Evolutionary conservation across 2,888 invertebrate species (phyloP).

Genomic region (Lithophane semibrunnea): DNA sequence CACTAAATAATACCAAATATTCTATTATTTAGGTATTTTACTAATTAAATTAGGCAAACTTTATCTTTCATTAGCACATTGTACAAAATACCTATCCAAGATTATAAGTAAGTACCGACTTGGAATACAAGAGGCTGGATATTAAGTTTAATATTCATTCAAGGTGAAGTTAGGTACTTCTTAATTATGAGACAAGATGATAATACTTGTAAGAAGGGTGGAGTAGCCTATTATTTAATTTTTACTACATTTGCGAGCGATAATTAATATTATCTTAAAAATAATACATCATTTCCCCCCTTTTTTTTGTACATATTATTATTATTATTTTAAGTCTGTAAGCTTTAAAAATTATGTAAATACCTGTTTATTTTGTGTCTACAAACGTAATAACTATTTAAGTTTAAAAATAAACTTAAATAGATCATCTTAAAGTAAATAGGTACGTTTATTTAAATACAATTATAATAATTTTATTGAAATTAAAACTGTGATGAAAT

Average conservation of each 20-base stretch:
- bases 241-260: neutral
- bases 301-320: no score
- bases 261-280: neutral
- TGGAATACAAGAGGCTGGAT: constrained; percentile 15
- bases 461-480: neutral
- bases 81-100: constrained; percentile 22
- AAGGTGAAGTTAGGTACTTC: constrained; percentile 15
- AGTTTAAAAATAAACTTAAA: no score
- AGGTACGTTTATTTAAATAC: no score
- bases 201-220: neutral
- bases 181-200: constrained; percentile 20
- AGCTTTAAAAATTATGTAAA: no score
- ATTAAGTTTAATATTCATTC: constrained; percentile 30
- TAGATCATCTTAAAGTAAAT: no score
- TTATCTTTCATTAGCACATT: constrained; percentile 30
- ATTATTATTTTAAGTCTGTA: no score
- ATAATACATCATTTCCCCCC: no score
- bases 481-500: neutral
- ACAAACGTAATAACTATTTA: no score
- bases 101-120: constrained; percentile 33
- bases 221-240: constrained; percentile 2
- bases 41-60: constrained; percentile 35
- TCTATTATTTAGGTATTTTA: constrained; percentile 9
- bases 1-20: constrained; percentile 29
- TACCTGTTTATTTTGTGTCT: no score